Percentiles rank a stretch among this genome's conserved stretches.
Conservation (phyloP, 2,797 vertebrate species). For the Hemitrygon akajei region DNA sequence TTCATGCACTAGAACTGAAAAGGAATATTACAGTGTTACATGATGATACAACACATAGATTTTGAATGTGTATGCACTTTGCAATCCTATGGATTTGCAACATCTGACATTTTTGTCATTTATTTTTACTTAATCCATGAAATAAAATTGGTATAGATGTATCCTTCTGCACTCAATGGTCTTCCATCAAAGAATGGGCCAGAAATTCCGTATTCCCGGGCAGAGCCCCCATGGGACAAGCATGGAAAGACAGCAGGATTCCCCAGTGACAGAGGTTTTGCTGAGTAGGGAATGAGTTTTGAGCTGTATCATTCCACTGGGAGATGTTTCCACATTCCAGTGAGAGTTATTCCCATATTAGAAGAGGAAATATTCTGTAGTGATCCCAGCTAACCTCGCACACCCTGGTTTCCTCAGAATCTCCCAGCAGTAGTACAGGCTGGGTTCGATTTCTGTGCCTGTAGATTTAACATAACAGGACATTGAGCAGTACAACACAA, state of each 20-base stretch:
- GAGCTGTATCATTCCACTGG: not conserved
- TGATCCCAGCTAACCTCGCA: no score
- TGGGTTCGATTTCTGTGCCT: no score
- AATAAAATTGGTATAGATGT: constrained; percentile 53
- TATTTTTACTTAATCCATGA: constrained; percentile 57
- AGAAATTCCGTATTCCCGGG: not conserved
- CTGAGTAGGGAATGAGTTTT: no score
- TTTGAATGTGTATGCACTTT: constrained; percentile 42
- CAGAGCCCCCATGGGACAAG: not conserved
- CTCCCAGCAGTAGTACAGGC: no score
- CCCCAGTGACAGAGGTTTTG: not conserved
- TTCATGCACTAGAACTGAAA: constrained; percentile 24
- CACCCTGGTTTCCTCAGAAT: no score
- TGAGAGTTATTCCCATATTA: not conserved
- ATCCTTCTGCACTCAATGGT: not conserved
- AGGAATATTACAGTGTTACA: constrained; percentile 26
- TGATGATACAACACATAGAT: not conserved
- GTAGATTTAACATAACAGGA: no score
- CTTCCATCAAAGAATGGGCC: not conserved
- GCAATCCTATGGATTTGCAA: constrained; percentile 61
- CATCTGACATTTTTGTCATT: constrained; percentile 54
- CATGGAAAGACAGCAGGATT: not conserved
- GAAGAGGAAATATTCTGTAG: not conserved
- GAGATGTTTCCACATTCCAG: not conserved
- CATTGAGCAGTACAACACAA: no score